These are phyloP conservation scores for Drosophila watanabei DNA, from an alignment of 1,140 invertebrate genomes.

Conservation along the genomic window DNA sequence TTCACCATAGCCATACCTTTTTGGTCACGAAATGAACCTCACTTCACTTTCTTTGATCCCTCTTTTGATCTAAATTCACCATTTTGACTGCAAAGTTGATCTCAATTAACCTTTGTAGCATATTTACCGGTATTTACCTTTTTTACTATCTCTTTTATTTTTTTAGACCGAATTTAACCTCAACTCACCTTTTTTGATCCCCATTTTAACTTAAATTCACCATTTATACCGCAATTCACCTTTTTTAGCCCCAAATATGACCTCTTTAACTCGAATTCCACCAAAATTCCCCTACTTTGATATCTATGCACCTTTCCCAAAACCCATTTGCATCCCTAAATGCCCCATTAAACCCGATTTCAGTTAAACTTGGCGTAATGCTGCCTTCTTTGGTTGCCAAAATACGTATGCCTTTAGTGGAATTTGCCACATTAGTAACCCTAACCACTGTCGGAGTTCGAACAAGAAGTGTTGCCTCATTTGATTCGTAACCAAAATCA, in stretches of 20 bases:
- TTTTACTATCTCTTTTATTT: too few relatives aligned
- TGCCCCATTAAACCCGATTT: constrained; percentile 1
- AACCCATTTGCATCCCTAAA: not conserved
- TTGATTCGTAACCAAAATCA: constrained; percentile 56
- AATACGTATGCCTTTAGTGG: constrained; percentile 1
- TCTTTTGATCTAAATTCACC: too few relatives aligned
- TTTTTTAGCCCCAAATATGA: not conserved
- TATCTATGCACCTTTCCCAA: not conserved
- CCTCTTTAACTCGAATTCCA: not conserved
- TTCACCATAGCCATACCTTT: too few relatives aligned
- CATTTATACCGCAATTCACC: too few relatives aligned
- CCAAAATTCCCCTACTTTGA: not conserved
- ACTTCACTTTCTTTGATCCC: not conserved
- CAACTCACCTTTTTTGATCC: too few relatives aligned
- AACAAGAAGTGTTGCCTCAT: constrained; percentile 37
- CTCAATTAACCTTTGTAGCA: too few relatives aligned
- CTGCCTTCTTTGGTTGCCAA: not conserved
- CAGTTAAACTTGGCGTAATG: not conserved
- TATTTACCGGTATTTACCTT: too few relatives aligned
- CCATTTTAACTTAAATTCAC: too few relatives aligned
- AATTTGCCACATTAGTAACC: constrained; percentile 1
- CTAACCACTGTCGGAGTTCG: not conserved
- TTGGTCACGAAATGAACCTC: not conserved
- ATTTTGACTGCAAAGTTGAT: too few relatives aligned
- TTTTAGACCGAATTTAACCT: too few relatives aligned